phyloP scores from a whole-genome alignment of 2,888 invertebrate species.

The Ganaspis brasiliensis region DNA sequence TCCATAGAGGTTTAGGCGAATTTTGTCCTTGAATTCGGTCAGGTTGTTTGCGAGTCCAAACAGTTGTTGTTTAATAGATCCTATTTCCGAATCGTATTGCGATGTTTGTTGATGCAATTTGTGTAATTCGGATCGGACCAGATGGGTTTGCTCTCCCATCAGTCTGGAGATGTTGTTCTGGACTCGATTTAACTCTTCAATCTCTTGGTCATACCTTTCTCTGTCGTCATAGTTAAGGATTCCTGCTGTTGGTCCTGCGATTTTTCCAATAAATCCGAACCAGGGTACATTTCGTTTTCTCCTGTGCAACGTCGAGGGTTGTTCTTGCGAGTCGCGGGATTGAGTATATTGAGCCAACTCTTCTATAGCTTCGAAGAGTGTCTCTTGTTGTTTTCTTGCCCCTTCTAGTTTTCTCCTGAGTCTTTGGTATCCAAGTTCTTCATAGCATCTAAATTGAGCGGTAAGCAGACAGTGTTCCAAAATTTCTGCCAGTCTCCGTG shows the following conservation, averaged over 20 bases:
- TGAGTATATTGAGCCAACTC: background rate
- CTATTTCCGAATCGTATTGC: background rate
- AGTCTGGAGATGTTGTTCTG: background rate
- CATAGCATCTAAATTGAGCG: too few relatives aligned
- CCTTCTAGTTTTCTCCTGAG: background rate
- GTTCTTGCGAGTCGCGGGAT: too few relatives aligned
- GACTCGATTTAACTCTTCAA: background rate
- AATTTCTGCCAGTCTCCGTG: too few relatives aligned
- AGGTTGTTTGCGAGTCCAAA: background rate
- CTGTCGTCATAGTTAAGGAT: background rate
- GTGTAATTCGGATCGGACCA: background rate
- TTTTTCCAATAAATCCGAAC: background rate
- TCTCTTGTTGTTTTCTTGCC: too few relatives aligned
- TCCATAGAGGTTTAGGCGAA: background rate
- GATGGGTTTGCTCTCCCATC: background rate
- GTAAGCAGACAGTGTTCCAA: too few relatives aligned
- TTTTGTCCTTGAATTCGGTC: background rate
- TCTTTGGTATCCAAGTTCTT: background rate
- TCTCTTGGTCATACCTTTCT: background rate
- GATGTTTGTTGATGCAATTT: background rate
- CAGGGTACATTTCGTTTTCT: background rate
- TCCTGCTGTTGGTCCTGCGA: background rate
- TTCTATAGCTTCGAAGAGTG: background rate
- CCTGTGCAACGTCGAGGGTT: background rate
- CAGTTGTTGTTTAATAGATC: background rate